Percentiles rank a stretch among this genome's conserved stretches.
These are phyloP conservation scores for Manis crassicaudata DNA, from an alignment of 2,797 vertebrate genomes.

Conservation along the genomic window DNA sequence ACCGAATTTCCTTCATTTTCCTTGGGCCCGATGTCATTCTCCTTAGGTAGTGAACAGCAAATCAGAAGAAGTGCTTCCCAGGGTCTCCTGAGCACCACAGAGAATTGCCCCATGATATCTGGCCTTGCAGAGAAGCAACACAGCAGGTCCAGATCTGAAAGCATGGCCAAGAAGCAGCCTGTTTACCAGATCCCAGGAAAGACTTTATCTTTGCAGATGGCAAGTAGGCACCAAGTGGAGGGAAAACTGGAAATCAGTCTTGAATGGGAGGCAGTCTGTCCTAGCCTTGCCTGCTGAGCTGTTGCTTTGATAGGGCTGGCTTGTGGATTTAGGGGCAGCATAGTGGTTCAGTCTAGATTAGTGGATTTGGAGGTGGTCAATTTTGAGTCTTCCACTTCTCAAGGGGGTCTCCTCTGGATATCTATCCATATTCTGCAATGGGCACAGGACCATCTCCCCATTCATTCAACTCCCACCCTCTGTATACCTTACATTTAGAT, in stretches of 20 bases:
- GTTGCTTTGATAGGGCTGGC: background rate
- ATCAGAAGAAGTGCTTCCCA: background rate
- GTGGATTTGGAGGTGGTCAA: constrained; percentile 8
- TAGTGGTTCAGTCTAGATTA: background rate
- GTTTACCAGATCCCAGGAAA: constrained; percentile 79
- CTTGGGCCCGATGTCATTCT: background rate
- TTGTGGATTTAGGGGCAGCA: background rate
- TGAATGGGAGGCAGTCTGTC: background rate
- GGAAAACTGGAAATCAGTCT: background rate
- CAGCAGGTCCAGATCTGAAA: constrained; percentile 74
- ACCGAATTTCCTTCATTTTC: constrained; percentile 26
- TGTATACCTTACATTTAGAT: background rate
- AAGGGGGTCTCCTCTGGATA: background rate
- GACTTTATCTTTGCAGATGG: constrained; percentile 13
- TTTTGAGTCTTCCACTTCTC: constrained; percentile 30
- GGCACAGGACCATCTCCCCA: background rate
- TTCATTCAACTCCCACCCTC: background rate
- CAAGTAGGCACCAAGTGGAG: background rate
- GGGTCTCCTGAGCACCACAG: constrained; percentile 35
- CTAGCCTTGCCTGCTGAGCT: background rate
- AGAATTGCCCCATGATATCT: constrained; percentile 81
- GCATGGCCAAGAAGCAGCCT: constrained; percentile 67
- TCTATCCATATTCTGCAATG: background rate
- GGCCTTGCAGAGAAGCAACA: constrained; percentile 81
- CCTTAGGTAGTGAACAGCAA: constrained; percentile 57